A percentile compares a stretch with the other conserved stretches of the same genome.
These are phyloP conservation scores for Pangasius krempfi DNA, from an alignment of 2,797 vertebrate genomes.

Conservation along the genomic window DNA sequence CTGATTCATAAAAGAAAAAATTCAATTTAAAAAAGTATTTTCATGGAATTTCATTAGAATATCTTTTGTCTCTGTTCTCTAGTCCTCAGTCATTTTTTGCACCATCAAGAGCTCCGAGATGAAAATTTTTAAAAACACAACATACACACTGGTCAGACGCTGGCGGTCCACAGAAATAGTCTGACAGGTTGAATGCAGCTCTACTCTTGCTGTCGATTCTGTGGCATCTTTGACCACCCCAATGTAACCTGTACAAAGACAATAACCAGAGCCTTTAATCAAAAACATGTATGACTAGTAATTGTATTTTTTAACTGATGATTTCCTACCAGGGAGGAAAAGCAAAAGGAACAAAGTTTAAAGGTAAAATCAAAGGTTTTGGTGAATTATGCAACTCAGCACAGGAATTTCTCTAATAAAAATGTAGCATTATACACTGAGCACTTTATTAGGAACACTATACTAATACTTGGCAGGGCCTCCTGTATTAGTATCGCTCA, in stretches of 20 bases:
- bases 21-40: background rate
- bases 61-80: background rate
- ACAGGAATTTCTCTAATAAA: background rate
- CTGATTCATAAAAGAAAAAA: constrained; percentile 62
- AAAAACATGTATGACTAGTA: background rate
- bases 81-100: background rate
- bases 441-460: too few relatives aligned
- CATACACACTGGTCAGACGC: constrained; percentile 88
- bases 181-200: constrained; percentile 95
- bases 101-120: background rate
- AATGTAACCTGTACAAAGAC: constrained; percentile 83
- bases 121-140: background rate
- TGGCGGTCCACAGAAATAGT: constrained; percentile 95
- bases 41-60: background rate
- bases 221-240: constrained; percentile 96
- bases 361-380: background rate
- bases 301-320: background rate
- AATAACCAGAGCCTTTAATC: background rate
- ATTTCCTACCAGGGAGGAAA: background rate
- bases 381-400: background rate
- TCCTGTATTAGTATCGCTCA: too few relatives aligned
- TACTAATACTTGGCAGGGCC: too few relatives aligned
- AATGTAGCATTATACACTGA: background rate
- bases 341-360: too few relatives aligned
- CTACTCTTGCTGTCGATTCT: constrained; percentile 90